These are phyloP conservation scores for Poecile montanus DNA, from an alignment of 2,797 vertebrate species.

Conservation along the genomic window DNA sequence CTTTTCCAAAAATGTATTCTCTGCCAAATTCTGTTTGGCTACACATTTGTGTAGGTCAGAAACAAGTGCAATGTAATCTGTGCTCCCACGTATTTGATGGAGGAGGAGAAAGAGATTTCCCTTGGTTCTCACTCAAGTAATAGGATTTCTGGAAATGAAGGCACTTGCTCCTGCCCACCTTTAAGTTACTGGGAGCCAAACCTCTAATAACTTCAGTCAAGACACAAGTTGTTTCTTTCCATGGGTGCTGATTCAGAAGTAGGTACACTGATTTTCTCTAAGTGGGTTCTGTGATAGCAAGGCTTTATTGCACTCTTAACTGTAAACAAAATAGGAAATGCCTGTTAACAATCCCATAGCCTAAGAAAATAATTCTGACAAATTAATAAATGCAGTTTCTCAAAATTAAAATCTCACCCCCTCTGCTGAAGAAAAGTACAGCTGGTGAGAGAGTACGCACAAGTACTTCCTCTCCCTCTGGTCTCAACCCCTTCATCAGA, in stretches of 20 bases:
- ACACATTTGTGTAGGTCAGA: not conserved
- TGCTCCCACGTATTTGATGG: not conserved
- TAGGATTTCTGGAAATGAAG: not conserved
- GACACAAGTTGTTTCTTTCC: not conserved
- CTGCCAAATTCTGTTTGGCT: not conserved
- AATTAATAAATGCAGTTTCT: not conserved
- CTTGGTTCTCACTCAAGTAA: not conserved
- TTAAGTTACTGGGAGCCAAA: not conserved
- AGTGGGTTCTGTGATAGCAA: not conserved
- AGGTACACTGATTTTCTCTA: not conserved
- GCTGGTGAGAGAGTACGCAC: not conserved
- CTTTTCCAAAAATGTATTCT: not conserved
- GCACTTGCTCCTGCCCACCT: not conserved
- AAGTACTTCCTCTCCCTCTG: not conserved
- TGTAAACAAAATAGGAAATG: not conserved
- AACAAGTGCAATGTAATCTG: not conserved
- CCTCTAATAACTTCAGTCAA: not conserved
- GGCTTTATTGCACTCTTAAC: not conserved
- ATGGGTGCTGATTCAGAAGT: not conserved
- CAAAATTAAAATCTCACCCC: not conserved
- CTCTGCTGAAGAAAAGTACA: not conserved
- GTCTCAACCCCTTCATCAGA: not conserved
- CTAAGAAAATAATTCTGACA: not conserved
- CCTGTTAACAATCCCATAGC: not conserved
- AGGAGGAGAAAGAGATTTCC: not conserved